Base-by-base conservation (phyloP, 1,140 invertebrate species). In the Drosophila lini region DNA sequence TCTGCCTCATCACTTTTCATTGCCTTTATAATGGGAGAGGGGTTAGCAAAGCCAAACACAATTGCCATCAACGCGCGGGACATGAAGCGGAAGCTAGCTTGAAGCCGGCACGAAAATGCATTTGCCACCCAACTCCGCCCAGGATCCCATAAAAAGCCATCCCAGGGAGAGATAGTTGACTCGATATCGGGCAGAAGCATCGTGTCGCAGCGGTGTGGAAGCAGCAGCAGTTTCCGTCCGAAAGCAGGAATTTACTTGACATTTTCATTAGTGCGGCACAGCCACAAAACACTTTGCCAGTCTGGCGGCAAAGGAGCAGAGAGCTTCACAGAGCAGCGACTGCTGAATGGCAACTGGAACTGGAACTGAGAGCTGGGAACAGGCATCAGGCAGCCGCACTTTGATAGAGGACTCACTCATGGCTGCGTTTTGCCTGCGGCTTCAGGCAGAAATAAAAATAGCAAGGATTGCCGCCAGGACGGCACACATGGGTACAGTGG, bases 181-280 rank as follows among this genome's bases (percentile, higher is more conserved):
- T 86, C 90, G 90, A 91, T 91, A 91, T 90, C 85, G 67, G 67
- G 63, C 64, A 69, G 19, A 53, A 11, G 47, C 65, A 56, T 74
- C 71, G 52, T 57, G 34, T 16, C 25, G 65, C 57, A 65, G 59
- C 25, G 36, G 50, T 9, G 45, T 4, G 25, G 36, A 11, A 44
- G 59, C 69, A 73, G 52, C 42, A 81, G 64, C 77, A 79, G 84
- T 83, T 91, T 91, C 89, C 89, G 89, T 82, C 82, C 84, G 65
- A 91, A 83, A 91, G 90, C 90, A 91, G 90, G 90, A 91, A 91
- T 91, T 91, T 91, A 83, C 90, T 91, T 91, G 90, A 91, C 90
- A 91, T 91, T 91, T 91, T 91, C 90, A 91, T 91, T 91, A 91
- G 82, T 86, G 85, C 62, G 67, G 69, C 77, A 79, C 82, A 78